Base-by-base conservation (phyloP, 2,888 invertebrate genomes). In the Acleris cristana region DNA sequence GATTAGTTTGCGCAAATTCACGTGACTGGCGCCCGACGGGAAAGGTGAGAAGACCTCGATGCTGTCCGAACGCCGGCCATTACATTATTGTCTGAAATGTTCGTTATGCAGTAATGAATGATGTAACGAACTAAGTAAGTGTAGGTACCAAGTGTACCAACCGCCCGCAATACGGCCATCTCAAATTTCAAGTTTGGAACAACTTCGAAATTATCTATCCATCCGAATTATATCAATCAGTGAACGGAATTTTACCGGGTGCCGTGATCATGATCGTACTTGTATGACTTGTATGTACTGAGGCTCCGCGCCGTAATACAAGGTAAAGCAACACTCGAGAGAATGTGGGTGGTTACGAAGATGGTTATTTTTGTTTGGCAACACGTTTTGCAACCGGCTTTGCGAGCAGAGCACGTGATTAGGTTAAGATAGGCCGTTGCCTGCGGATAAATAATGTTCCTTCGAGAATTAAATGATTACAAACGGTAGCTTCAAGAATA, bases 1-100 rank as follows among this genome's bases (percentile, higher is more conserved):
- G 74, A 81, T 82, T 76, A 77, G 74, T 71, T 83, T 83, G 72
- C 76, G 73, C 68, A 83, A 79, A 72, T 16, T 56, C 73, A 73
- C 73, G 72, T 73, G 73, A 74, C 64, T 21, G 45, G 66, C 62
- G 62, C 62, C 66, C 14, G 62, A 5, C 34, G 40, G 14, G 63
- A 67, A 67, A 67, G 67, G 67, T 67, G 67, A 62, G 67, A 67
- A 62, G 67, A 67, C 67, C 62, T 63, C 63, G 62, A 10, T 23
- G 63, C 40, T 34, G 49, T 30, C 26, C 65, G 56, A 26, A 6
- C 21, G 23, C 61, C 67, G 48, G 57, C 52, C 26, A 58, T 58
- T 51, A n/a, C 23, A 57, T 60, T 54, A 65, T 66, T 62, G 56
- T 57, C 34, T 53, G 53, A 63, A 63, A 58, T 63, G 19, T 62